These are phyloP conservation scores for Allygus modestus DNA, from an alignment of 2,888 invertebrate genomes.

Conservation along the genomic window DNA sequence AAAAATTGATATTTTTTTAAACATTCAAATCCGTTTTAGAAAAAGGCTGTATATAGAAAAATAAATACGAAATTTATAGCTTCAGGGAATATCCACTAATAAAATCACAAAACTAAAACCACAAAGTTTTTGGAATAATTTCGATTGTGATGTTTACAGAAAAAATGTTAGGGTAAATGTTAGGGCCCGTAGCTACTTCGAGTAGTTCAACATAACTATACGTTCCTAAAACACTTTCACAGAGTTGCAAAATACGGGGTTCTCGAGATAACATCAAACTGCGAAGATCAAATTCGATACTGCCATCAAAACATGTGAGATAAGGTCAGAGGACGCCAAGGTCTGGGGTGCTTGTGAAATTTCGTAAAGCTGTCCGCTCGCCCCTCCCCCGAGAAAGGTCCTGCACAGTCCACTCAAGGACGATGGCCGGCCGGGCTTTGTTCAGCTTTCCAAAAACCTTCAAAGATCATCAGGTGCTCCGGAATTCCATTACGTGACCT, in stretches of 20 bases:
- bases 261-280: constrained; percentile 2
- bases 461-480: not conserved
- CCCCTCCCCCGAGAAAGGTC: constrained; percentile 21
- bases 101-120: no score
- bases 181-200: no score
- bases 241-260: not conserved
- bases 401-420: not conserved
- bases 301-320: constrained; percentile 17
- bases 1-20: no score
- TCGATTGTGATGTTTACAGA: no score
- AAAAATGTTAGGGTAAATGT: no score
- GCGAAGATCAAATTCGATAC: constrained; percentile 22
- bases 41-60: no score
- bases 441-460: constrained; percentile 16
- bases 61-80: no score
- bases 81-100: no score
- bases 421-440: constrained; percentile 15
- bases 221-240: not conserved
- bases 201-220: no score
- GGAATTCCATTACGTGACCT: no score
- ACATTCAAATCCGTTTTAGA: no score
- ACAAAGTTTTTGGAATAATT: no score
- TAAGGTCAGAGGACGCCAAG: constrained; percentile 4
- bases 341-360: constrained; percentile 23
- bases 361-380: not conserved